phyloP scores from a whole-genome alignment of 2,888 invertebrate genomes.

The Drosophila greeni region DNA sequence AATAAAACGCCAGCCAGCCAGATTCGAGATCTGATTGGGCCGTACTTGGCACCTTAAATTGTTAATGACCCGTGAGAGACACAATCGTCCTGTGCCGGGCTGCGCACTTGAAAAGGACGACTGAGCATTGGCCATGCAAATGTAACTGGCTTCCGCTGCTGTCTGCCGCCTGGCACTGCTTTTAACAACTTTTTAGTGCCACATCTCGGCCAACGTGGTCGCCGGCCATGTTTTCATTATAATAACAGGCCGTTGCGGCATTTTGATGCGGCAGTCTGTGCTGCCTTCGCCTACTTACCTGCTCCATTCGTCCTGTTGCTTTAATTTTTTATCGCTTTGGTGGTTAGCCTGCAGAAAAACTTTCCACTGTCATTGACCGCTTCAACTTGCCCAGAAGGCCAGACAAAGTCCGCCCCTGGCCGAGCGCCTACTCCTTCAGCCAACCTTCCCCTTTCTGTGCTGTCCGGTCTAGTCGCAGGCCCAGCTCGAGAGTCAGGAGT shows the following conservation, averaged over 20 bases:
- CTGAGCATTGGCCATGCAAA: slow-evolving; percentile 58
- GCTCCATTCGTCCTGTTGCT: slow-evolving; percentile 50
- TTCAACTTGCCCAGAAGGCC: slow-evolving; percentile 26
- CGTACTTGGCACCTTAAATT: slow-evolving; percentile 28
- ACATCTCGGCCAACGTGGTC: slow-evolving; percentile 15
- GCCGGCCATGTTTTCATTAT: slow-evolving; percentile 67
- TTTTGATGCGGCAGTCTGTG: slow-evolving; percentile 59
- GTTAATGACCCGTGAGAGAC: slow-evolving; percentile 29
- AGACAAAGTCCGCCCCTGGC: slow-evolving; percentile 10
- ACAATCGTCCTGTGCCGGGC: not conserved
- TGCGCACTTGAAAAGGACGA: slow-evolving; percentile 61
- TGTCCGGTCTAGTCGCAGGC: slow-evolving; percentile 23
- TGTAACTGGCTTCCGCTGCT: slow-evolving; percentile 38
- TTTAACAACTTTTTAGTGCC: slow-evolving; percentile 5
- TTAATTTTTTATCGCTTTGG: slow-evolving; percentile 70
- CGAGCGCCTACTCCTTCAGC: slow-evolving; percentile 59
- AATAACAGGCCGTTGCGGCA: slow-evolving; percentile 69
- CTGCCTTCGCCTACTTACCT: slow-evolving; percentile 7
- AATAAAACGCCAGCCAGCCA: slow-evolving; percentile 17
- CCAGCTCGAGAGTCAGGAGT: slow-evolving; percentile 16
- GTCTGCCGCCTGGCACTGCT: not conserved
- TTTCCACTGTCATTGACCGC: slow-evolving; percentile 72
- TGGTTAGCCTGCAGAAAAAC: slow-evolving; percentile 69
- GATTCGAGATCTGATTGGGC: slow-evolving; percentile 14
- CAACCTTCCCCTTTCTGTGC: slow-evolving; percentile 47